Evolutionary conservation across 2,888 invertebrate species (phyloP), one percentile per base, ranked within the genome.

Genomic region (Hirudinaria manillensis): DNA sequence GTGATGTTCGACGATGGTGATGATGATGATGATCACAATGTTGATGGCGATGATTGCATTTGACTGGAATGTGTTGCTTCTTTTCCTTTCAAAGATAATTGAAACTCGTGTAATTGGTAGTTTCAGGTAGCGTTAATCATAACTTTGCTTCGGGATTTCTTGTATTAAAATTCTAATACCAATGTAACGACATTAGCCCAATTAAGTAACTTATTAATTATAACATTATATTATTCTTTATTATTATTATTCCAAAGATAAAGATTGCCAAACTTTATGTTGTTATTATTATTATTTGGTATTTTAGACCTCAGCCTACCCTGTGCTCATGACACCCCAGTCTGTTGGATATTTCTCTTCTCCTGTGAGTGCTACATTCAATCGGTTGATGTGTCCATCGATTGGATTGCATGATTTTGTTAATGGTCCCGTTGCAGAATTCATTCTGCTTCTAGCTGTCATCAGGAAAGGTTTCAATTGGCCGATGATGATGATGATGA

Each of bases 281-380:
- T 29, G 13, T 13, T 6, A 7, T 61, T 29, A 1, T 61, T 29
- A 61, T 61, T 1, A 7, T 61, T 61, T 13, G 13, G n/a, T 68
- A n/a, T 36, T 36, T n/a, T 10, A 68, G 32, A 68, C 68, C 3
- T 68, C 68, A 34, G 29, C 68, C 6, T 68, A 68, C 34, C 68
- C 68, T 68, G 68, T 68, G 32, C 68, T 68, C 13, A 68, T 68
- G 68, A 68, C 68, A 10, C 68, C 68, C 13, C 36, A 32, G 21
- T 32, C 68, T 68, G 68, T 68, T 68, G 68, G 68, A 34, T 68
- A 68, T 68, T 68, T 34, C 36, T 34, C 68, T 29, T 68, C 68
- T n/a, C 68, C 68, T 24, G 68, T 68, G 32, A 29, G 68, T 34
- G n/a, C 32, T 27, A 21, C 29, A 29, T 29, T 61, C 61, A 27